phyloP scores from a whole-genome alignment of 2,113 vertebrate species.

The Chelonoidis abingdonii region DNA sequence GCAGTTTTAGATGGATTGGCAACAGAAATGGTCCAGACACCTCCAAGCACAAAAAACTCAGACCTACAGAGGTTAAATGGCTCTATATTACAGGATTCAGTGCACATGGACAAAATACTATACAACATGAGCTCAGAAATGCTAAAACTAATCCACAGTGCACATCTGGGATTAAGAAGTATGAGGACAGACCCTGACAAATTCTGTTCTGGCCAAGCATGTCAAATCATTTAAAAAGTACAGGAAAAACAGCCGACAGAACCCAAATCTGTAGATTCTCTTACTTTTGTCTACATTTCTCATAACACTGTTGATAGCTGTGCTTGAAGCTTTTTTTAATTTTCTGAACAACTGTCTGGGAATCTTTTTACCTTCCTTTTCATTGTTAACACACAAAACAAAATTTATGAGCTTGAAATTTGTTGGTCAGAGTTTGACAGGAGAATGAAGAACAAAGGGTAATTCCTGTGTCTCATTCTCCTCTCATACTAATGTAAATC shows the following conservation, averaged over 20 bases:
- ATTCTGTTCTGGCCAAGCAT: not conserved
- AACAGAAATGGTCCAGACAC: fast-evolving
- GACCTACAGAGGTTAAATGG: fast-evolving
- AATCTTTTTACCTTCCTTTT: not conserved
- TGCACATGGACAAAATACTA: fast-evolving
- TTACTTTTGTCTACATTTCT: not conserved
- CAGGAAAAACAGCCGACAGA: not conserved
- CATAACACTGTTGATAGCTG: not conserved
- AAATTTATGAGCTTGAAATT: not conserved
- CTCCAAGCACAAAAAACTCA: fast-evolving
- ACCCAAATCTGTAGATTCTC: not conserved
- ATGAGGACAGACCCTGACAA: not conserved
- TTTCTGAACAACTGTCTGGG: not conserved
- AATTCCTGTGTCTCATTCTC: not conserved
- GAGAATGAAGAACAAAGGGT: not conserved
- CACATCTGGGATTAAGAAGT: fast-evolving
- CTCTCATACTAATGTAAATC: not conserved
- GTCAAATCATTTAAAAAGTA: not conserved
- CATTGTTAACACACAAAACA: not conserved
- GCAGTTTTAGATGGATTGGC: fast-evolving
- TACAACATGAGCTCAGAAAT: not conserved
- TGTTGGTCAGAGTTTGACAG: not conserved
- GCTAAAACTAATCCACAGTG: fast-evolving
- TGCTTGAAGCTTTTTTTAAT: not conserved
- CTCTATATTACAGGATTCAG: fast-evolving